phyloP scores from a whole-genome alignment of 1,140 invertebrate species.

The Nymphalis io region DNA sequence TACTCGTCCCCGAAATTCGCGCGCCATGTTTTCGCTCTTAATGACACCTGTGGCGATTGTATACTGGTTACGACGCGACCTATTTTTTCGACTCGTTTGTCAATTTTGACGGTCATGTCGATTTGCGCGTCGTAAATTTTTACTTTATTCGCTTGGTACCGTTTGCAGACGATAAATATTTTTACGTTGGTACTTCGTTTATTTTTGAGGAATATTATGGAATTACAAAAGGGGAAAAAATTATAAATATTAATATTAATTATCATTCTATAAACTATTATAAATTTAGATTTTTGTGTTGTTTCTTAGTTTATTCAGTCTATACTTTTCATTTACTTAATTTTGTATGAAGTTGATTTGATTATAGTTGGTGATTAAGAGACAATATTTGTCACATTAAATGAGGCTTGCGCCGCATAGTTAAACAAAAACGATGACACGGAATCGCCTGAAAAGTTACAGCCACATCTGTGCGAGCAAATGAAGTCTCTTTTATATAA shows the following conservation, averaged over 20 bases:
- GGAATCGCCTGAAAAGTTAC: too few species aligned
- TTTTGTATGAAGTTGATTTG: too few species aligned
- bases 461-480: too few species aligned
- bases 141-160: slow-evolving; percentile 55
- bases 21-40: slow-evolving; percentile 47
- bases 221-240: slow-evolving; percentile 1
- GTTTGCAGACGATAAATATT: slow-evolving; percentile 44
- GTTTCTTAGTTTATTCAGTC: too few species aligned
- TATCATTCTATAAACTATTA: too few species aligned
- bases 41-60: slow-evolving; percentile 52
- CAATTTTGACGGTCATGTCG: slow-evolving; percentile 59
- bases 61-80: slow-evolving; percentile 25
- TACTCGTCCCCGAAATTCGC: slow-evolving; percentile 37
- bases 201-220: slow-evolving; percentile 36
- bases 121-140: slow-evolving; percentile 60
- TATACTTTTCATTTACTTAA: too few species aligned
- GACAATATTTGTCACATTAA: too few species aligned
- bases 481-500: too few species aligned
- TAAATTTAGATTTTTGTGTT: too few species aligned
- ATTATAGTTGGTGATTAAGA: too few species aligned
- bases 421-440: too few species aligned
- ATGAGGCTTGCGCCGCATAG: too few species aligned
- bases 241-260: neutral
- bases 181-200: slow-evolving; percentile 42
- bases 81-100: slow-evolving; percentile 51